phyloP scores from a whole-genome alignment of 2,113 vertebrate species.

The Cochlearius cochlearius region DNA sequence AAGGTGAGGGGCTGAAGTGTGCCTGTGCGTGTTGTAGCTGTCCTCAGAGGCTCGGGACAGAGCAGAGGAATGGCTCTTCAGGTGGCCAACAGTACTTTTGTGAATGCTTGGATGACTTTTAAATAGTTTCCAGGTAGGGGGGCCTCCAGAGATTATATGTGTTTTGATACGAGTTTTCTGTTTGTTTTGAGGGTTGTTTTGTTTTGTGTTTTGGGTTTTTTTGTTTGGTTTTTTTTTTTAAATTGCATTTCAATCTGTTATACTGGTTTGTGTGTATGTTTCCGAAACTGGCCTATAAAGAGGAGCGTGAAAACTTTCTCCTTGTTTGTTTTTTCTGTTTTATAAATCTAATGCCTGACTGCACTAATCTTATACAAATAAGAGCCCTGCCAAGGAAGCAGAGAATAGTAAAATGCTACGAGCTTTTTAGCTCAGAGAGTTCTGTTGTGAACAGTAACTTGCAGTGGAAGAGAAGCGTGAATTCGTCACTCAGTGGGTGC shows the following conservation, averaged over 20 bases:
- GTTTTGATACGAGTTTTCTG: neutral
- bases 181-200: neutral
- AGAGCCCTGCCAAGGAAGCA: conserved; percentile 5
- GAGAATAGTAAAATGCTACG: neutral
- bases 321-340: conserved; percentile 27
- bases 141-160: neutral
- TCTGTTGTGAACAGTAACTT: neutral
- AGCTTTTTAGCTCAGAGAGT: neutral
- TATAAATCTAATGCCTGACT: conserved; percentile 43
- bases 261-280: neutral
- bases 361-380: conserved; percentile 24
- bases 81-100: neutral
- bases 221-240: neutral
- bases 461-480: neutral
- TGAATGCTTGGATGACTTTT: neutral
- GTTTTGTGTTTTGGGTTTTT: neutral
- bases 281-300: neutral
- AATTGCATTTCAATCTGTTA: neutral
- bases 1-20: neutral
- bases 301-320: conserved; percentile 33
- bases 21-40: neutral
- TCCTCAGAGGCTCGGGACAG: neutral
- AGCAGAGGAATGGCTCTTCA: neutral
- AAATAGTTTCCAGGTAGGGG: neutral
- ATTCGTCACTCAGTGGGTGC: neutral